A percentile compares a stretch with the other conserved stretches of the same genome.
These are phyloP conservation scores for Machaerirhynchus nigripectus DNA, from an alignment of 2,113 vertebrate species.

Conservation along the genomic window DNA sequence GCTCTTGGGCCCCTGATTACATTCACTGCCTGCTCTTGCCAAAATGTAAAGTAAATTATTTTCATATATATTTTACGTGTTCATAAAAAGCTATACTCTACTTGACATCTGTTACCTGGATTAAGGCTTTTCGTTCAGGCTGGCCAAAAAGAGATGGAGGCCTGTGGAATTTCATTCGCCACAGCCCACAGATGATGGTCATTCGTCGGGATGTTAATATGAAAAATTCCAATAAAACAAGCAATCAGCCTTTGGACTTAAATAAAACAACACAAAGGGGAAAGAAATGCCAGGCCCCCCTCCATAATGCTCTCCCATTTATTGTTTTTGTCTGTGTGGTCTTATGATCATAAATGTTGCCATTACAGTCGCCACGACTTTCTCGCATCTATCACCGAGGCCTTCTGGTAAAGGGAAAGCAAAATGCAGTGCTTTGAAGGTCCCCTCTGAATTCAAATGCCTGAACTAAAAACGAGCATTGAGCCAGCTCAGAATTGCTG, in stretches of 20 bases:
- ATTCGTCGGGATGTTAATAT: not conserved
- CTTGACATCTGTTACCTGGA: slow-evolving; percentile 30
- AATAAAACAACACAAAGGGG: not conserved
- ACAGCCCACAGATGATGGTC: not conserved
- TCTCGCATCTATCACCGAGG: not conserved
- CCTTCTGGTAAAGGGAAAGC: not conserved
- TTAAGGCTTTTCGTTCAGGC: not conserved
- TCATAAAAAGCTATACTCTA: not conserved
- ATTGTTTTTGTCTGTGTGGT: not conserved
- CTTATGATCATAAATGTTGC: not conserved
- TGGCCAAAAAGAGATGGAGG: not conserved
- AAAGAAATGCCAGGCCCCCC: not conserved
- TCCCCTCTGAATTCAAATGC: not conserved
- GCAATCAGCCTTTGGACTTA: not conserved
- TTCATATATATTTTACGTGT: not conserved
- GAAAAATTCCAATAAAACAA: not conserved
- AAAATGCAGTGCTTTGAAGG: not conserved
- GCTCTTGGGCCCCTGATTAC: not conserved
- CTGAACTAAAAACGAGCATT: not conserved
- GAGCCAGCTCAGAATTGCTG: not conserved
- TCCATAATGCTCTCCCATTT: not conserved
- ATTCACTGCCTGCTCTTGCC: not conserved
- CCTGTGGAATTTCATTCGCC: not conserved
- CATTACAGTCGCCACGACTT: not conserved
- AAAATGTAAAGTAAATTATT: not conserved